Evolutionary conservation across 2,113 vertebrate genomes (phyloP).

Genomic region (Heteronetta atricapilla): DNA sequence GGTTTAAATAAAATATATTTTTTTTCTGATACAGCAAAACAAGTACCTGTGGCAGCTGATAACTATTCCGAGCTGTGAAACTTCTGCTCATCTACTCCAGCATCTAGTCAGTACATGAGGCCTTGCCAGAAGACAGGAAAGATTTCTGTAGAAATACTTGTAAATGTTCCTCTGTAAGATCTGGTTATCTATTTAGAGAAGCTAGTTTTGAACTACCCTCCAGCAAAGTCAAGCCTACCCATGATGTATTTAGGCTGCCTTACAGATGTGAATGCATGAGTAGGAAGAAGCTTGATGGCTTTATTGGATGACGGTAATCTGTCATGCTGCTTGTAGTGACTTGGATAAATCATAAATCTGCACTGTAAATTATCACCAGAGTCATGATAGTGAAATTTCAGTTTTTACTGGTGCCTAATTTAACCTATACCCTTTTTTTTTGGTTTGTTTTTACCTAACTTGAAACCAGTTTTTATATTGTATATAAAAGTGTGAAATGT

Average conservation of each 20-base stretch:
- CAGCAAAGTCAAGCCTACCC: neutral
- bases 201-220: neutral
- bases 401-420: neutral
- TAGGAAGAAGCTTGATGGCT: neutral
- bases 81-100: neutral
- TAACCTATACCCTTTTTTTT: neutral
- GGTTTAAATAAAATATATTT: neutral
- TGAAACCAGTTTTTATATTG: neutral
- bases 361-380: neutral
- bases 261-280: neutral
- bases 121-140: neutral
- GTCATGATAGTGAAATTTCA: neutral
- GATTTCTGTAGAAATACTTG: neutral
- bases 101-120: neutral
- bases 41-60: neutral
- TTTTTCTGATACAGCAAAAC: conserved; percentile 28
- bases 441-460: neutral
- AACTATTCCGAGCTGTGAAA: neutral
- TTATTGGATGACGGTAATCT: neutral
- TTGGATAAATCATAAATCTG: neutral
- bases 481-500: neutral
- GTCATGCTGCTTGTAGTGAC: neutral
- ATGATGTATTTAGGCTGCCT: neutral
- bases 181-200: neutral
- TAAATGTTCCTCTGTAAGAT: neutral